phyloP scores from a whole-genome alignment of 2,797 vertebrate species.

The Myotis vivesi region DNA sequence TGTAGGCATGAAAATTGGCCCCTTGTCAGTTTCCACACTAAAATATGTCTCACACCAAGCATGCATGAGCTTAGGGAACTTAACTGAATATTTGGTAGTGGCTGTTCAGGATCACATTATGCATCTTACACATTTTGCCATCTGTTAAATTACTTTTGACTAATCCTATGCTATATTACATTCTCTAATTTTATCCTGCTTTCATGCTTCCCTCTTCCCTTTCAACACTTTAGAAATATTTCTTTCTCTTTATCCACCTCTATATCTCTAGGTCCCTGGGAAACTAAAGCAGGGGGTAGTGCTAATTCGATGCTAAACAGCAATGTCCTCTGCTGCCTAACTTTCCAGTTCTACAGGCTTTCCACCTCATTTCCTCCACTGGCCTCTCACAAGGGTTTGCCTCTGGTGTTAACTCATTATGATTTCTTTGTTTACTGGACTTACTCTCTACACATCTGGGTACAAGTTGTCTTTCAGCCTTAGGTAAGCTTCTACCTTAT shows the following conservation, averaged over 20 bases:
- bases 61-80: not conserved
- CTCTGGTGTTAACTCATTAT: not conserved
- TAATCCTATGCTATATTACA: not conserved
- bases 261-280: not conserved
- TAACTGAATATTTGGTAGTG: not conserved
- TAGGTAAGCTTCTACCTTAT: constrained; percentile 7
- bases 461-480: not conserved
- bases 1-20: not conserved
- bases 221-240: not conserved
- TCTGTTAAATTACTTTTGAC: not conserved
- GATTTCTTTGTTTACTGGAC: not conserved
- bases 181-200: not conserved
- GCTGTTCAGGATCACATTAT: not conserved
- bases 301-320: not conserved
- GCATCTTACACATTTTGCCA: not conserved
- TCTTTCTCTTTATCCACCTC: not conserved
- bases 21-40: not conserved
- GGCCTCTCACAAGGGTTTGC: not conserved
- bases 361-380: not conserved
- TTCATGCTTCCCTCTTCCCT: not conserved
- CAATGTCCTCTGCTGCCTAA: not conserved
- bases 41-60: not conserved
- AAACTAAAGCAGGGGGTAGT: not conserved
- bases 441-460: not conserved
- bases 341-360: not conserved